A percentile compares a stretch with the other conserved stretches of the same genome.
Conservation (phyloP, 2,113 vertebrate species). For the Pteruthius melanotis region DNA sequence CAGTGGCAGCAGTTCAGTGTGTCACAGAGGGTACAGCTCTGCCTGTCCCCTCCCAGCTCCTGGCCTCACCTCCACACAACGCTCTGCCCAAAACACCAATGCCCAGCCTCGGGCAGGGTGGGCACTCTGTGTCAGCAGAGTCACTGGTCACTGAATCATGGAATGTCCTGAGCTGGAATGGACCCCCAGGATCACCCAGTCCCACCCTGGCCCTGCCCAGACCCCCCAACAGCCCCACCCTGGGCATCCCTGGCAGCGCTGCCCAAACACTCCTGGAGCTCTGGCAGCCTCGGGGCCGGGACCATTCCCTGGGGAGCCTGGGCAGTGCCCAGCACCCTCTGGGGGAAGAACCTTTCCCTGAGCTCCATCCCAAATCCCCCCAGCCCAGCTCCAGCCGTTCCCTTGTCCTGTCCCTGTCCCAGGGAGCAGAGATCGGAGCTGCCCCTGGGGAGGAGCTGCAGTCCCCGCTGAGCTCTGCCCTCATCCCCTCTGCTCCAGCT, state of each 20-base stretch:
- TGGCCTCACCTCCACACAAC: neutral
- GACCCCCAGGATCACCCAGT: neutral
- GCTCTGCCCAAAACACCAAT: neutral
- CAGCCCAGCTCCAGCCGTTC: fast-evolving
- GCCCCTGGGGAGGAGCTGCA: neutral
- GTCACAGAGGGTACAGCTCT: neutral
- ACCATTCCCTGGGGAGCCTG: neutral
- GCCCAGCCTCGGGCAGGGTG: neutral
- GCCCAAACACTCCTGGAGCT: neutral
- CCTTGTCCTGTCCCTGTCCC: neutral
- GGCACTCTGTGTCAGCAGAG: neutral
- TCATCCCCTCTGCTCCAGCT: neutral
- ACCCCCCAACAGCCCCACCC: neutral
- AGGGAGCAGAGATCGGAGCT: neutral
- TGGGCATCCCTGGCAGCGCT: neutral
- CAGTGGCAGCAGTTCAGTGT: neutral
- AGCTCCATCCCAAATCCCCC: fast-evolving
- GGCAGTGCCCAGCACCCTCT: neutral
- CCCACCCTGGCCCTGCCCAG: neutral
- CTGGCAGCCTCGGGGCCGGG: neutral
- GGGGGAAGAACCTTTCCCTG: neutral
- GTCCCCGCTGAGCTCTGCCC: neutral
- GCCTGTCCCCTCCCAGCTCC: neutral
- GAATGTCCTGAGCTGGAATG: neutral
- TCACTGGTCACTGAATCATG: fast-evolving